Percentiles rank a stretch among this genome's conserved stretches.
Conservation (phyloP, 2,113 vertebrate species). For the Labeo catla region DNA sequence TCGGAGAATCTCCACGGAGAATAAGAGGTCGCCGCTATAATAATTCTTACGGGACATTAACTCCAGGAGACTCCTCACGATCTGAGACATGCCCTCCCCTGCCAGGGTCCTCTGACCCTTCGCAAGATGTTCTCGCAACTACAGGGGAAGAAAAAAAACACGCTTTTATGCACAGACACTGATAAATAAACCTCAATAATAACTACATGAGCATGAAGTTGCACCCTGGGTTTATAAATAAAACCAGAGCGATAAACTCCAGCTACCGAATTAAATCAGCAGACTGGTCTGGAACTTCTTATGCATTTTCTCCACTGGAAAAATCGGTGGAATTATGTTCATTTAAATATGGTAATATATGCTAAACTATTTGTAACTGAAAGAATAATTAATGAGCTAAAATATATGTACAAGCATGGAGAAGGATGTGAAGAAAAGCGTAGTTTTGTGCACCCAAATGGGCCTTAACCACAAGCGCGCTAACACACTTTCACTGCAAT, state of each 20-base stretch:
- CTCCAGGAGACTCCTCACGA: constrained; percentile 95
- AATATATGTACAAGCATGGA: neutral
- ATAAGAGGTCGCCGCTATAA: constrained; percentile 98
- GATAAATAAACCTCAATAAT: constrained; percentile 26
- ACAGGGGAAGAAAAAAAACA: constrained; percentile 25
- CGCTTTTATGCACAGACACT: constrained; percentile 1
- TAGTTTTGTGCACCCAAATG: neutral
- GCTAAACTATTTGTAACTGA: neutral
- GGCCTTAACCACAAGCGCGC: neutral
- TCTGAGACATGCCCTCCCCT: constrained; percentile 97
- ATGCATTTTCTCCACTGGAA: neutral
- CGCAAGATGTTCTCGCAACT: constrained; percentile 98
- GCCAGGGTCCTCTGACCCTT: constrained; percentile 99
- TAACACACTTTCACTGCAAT: neutral
- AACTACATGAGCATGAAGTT: constrained; percentile 2
- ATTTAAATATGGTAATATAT: neutral
- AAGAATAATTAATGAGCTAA: neutral
- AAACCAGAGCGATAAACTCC: neutral
- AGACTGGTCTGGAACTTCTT: neutral
- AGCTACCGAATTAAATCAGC: neutral
- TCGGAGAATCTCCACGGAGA: constrained; percentile 98
- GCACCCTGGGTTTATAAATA: neutral
- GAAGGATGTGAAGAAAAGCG: neutral
- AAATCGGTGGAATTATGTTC: neutral
- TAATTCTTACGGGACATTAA: constrained; percentile 93